A percentile compares a stretch with the other conserved stretches of the same genome.
Conservation (phyloP, 2,113 vertebrate species). For the Notarius lentiginosus region DNA sequence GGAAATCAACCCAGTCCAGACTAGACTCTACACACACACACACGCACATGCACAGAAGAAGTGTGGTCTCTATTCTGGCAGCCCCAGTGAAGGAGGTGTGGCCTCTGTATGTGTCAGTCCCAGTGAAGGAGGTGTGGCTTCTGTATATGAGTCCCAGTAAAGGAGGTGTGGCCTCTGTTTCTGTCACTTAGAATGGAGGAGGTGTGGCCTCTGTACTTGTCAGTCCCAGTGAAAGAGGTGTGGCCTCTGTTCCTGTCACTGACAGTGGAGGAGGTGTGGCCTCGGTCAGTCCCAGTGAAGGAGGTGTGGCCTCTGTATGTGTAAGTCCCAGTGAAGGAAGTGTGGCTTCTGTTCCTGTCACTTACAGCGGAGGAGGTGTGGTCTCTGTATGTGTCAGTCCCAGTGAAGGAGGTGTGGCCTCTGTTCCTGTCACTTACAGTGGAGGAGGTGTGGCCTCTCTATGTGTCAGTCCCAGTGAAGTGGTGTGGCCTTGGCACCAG, state of each 20-base stretch:
- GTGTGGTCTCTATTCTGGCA: not conserved
- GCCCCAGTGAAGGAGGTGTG: not conserved
- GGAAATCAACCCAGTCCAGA: slow-evolving; percentile 87
- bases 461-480: not conserved
- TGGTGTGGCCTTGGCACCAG: not conserved
- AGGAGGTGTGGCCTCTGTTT: not conserved
- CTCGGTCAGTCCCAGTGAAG: not conserved
- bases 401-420: not conserved
- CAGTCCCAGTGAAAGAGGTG: not conserved
- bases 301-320: not conserved
- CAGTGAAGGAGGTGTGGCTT: not conserved
- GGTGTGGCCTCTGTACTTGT: not conserved
- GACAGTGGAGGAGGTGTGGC: not conserved
- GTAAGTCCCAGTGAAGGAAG: not conserved
- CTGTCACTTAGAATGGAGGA: not conserved
- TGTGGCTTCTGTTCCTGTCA: not conserved
- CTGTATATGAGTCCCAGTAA: not conserved
- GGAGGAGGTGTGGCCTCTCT: not conserved
- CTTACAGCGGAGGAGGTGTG: not conserved
- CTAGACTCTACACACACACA: slow-evolving; percentile 62
- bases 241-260: not conserved
- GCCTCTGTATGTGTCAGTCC: not conserved
- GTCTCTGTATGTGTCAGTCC: not conserved
- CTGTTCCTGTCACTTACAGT: not conserved
- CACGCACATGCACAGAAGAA: not conserved